Base-by-base conservation (phyloP, 2,113 vertebrate genomes). In the Aptenodytes patagonicus region DNA sequence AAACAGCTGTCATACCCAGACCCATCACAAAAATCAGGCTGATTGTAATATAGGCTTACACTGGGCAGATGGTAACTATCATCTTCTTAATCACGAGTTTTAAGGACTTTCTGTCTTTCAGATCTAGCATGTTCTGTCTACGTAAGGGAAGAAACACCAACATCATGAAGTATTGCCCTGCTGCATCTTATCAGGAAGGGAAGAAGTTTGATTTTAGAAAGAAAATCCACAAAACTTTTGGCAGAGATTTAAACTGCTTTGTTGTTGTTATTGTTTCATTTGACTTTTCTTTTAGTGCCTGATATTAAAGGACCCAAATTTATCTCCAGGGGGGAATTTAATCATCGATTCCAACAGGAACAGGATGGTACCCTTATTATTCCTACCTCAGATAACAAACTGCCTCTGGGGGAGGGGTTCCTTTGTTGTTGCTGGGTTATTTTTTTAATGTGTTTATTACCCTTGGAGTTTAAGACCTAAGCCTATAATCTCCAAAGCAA, bases 401-500 rank as follows among this genome's bases (percentile, higher is more conserved):
- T 82, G 49, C 83, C 49, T 16, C 36, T 28, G 6, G 17, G 47
- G 28, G 32, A 78, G 60, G 71, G 31, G n/a, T 72, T 64, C 49
- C 78, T 47, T 75, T 87, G n/a, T 88, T 90, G 64, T 17, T 77
- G 46, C 86, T 65, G 46, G 16, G 29, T 76, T 86, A 12, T 22
- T 70, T 84, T 89, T 93, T 70, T 58, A 58, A 64, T 52, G 55
- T 51, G 52, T 92, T 97, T 75, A 68, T 93, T 91, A 76, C 70
- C 61, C 58, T 24, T 55, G 34, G 54, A 86, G 62, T 91, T 89
- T 57, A 83, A 87, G 49, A 80, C 31, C 24, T 78, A 82, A 89
- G 86, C 83, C 57, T 82, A 24, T 92, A 81, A 95, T 95, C 95
- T 87, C 49, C 83, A 64, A 78, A 78, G 92, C 72, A 76, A 55